Percentiles rank a stretch among this genome's conserved stretches.
phyloP scores from a whole-genome alignment of 2,888 invertebrate species.

The Rhagonycha fulva region DNA sequence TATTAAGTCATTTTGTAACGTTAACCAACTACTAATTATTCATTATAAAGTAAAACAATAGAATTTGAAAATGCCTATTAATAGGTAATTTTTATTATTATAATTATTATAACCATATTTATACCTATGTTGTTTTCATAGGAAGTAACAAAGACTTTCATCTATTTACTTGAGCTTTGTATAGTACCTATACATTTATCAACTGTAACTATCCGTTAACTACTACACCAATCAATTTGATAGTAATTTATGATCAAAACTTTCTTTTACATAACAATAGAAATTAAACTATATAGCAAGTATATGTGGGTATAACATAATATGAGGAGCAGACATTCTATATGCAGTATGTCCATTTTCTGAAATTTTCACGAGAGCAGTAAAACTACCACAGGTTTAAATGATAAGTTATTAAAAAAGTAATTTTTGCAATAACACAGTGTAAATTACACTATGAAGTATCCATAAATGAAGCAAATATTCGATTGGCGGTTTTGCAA shows the following conservation, averaged over 20 bases:
- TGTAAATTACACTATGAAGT: too few relatives aligned
- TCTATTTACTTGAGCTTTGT: background rate
- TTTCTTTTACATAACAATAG: background rate
- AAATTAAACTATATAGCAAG: background rate
- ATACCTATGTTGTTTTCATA: background rate
- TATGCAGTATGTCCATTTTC: too few relatives aligned
- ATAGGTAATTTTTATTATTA: background rate
- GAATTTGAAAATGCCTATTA: background rate
- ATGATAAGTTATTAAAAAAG: too few relatives aligned
- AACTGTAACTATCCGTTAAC: background rate
- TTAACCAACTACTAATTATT: background rate
- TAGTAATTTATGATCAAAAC: background rate
- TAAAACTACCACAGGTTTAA: too few relatives aligned
- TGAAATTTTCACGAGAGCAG: too few relatives aligned
- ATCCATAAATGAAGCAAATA: too few relatives aligned
- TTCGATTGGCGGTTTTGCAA: too few relatives aligned
- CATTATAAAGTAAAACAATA: background rate
- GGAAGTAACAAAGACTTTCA: background rate
- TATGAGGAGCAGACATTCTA: too few relatives aligned
- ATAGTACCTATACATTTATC: background rate
- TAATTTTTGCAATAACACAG: too few relatives aligned
- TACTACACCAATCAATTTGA: background rate
- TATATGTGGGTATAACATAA: too few relatives aligned
- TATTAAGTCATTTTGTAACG: background rate
- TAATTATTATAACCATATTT: background rate